Evolutionary conservation across 2,888 invertebrate genomes (phyloP).

Genomic region (Erebia ligea): DNA sequence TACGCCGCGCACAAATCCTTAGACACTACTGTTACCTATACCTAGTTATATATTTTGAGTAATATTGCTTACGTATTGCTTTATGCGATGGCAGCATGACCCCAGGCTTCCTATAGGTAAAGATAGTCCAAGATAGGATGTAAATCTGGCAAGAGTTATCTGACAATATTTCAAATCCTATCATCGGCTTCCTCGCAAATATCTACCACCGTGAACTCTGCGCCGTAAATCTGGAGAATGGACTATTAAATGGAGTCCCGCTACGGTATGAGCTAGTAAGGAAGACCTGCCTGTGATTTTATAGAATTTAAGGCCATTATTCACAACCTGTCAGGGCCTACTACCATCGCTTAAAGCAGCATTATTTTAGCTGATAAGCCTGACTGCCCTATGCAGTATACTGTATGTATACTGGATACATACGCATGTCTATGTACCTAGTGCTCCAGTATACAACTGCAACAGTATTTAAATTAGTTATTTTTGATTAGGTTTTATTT

Average conservation of each 20-base stretch:
- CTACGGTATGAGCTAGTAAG: not conserved
- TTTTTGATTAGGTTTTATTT: too few relatives aligned
- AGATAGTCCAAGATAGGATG: slow-evolving; percentile 14
- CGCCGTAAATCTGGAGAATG: slow-evolving; percentile 64
- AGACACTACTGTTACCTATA: too few relatives aligned
- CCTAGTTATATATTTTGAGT: too few relatives aligned
- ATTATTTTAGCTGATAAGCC: too few relatives aligned
- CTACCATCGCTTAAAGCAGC: not conserved
- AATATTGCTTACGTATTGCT: too few relatives aligned
- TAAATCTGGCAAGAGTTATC: slow-evolving; percentile 31
- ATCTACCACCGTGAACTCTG: slow-evolving; percentile 39
- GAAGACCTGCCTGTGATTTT: slow-evolving; percentile 9
- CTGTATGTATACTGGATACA: too few relatives aligned
- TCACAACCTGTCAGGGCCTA: not conserved
- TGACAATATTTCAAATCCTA: slow-evolving; percentile 57
- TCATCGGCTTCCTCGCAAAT: slow-evolving; percentile 51
- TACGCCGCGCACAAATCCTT: too few relatives aligned
- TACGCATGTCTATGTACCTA: too few relatives aligned
- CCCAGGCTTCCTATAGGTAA: not conserved
- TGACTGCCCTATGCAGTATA: too few relatives aligned
- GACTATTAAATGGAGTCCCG: slow-evolving; percentile 64
- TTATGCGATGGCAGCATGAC: too few relatives aligned
- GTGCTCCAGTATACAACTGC: too few relatives aligned
- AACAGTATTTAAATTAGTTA: too few relatives aligned
- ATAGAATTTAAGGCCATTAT: slow-evolving; percentile 9